These are phyloP conservation scores for Manis crassicaudata DNA, from an alignment of 2,797 vertebrate species.

Conservation along the genomic window DNA sequence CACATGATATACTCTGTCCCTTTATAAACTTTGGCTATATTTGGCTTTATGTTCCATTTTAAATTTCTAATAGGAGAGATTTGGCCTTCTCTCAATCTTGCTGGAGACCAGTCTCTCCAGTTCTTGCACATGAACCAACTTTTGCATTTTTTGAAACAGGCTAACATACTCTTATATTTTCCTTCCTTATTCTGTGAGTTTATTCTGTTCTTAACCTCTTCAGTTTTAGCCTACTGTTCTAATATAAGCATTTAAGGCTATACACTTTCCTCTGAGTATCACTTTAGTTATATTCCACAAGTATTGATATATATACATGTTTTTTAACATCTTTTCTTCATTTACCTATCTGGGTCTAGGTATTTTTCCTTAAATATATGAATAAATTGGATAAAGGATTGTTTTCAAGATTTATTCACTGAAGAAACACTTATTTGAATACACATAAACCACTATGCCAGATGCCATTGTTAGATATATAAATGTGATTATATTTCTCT, in stretches of 20 bases:
- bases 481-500: not conserved
- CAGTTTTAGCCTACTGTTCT: not conserved
- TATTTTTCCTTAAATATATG: slow-evolving; percentile 30
- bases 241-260: not conserved
- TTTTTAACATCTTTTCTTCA: not conserved
- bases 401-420: not conserved
- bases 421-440: slow-evolving; percentile 13
- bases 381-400: slow-evolving; percentile 17
- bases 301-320: not conserved
- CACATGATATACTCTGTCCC: not conserved
- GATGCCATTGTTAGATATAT: not conserved
- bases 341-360: not conserved
- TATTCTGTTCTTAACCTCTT: not conserved
- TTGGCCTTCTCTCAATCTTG: not conserved
- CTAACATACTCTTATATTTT: not conserved
- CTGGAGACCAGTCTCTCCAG: no score
- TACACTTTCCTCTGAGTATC: not conserved
- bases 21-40: not conserved
- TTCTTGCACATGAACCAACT: not conserved
- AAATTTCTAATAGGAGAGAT: not conserved
- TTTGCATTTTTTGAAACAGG: not conserved
- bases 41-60: not conserved
- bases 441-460: not conserved
- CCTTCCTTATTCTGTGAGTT: not conserved
- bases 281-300: not conserved